Evolutionary conservation across 2,888 invertebrate species (phyloP), one percentile per base, ranked within the genome.

Genomic region (Eupeodes luniger): DNA sequence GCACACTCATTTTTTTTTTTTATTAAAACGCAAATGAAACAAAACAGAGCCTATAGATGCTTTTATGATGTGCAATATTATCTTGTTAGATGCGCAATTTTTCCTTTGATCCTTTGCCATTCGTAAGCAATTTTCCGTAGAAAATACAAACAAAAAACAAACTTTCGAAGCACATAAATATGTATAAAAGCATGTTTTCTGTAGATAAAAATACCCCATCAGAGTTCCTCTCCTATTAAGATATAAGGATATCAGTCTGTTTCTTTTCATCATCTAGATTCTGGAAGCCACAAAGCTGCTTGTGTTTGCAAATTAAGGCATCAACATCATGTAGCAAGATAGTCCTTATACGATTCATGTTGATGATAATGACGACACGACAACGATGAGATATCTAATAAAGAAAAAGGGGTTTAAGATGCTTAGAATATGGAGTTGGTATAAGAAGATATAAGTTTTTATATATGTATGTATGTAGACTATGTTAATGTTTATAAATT

Each of bases 301-400:
- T 83, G 72, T 83, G 78, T 66, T 72, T 83, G 59, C 78, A 66
- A 78, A 83, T 83, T 78, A 78, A 83, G 66, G 47, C 78, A 83
- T 83, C 72, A 83, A 72, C 77, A 69, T 83, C 64, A 49, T 77
- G 77, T 83, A 72, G 27, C 27, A 40, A 4, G 40, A 40, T 40
- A 40, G 40, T 40, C 40, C 76, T 83, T 72, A 27, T 27, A 59
- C 57, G 74, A 69, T 55, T 47, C 47, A 66, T 61, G n/a, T n/a
- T 27, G 47, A 44, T 34, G 66, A 61, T 36, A 40, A 40, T 9
- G 61, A 57, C 67, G 74, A 61, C 2, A 27, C 12, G 61, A 61
- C 40, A 9, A 40, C 40, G 40, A 40, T 40, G 40, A 40, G 40
- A 40, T 40, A 40, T 40, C 5, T 40, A 40, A 64, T 74, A 72